Conservation (phyloP, 2,888 invertebrate species). For the Acanthoscelides obtectus region DNA sequence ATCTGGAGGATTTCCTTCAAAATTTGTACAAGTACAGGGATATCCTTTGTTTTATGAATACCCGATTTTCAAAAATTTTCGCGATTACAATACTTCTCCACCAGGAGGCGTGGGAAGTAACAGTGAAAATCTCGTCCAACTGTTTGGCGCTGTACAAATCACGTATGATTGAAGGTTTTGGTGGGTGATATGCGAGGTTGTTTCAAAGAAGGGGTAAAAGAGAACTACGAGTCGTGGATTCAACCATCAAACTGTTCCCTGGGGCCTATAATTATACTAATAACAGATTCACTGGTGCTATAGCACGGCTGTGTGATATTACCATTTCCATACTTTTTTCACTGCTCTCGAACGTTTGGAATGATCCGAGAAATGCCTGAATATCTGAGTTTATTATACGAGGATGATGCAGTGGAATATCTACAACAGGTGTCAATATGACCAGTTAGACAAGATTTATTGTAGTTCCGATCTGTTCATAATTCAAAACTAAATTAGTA, state of each 20-base stretch:
- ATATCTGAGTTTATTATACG: neutral
- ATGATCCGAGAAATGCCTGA: neutral
- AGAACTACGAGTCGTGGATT: slow-evolving; percentile 30
- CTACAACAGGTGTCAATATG: too few species aligned
- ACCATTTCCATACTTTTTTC: slow-evolving; percentile 38
- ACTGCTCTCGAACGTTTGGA: neutral
- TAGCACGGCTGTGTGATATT: slow-evolving; percentile 34
- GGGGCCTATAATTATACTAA: slow-evolving; percentile 46
- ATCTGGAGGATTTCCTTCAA: too few species aligned
- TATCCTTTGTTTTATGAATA: too few species aligned
- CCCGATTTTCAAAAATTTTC: too few species aligned
- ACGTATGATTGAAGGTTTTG: neutral
- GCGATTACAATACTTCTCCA: too few species aligned
- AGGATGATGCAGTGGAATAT: neutral
- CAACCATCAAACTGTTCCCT: slow-evolving; percentile 38
- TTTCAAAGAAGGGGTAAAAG: slow-evolving; percentile 8
- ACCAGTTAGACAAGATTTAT: too few species aligned
- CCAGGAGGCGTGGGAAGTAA: too few species aligned
- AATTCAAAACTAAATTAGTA: too few species aligned
- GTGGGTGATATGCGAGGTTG: neutral
- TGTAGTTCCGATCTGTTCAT: too few species aligned
- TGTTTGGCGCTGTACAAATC: neutral
- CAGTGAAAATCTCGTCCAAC: neutral
- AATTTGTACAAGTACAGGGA: too few species aligned
- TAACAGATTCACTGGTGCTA: slow-evolving; percentile 44